Conservation (phyloP, 2,113 vertebrate species). For the Protobothrops mucrosquamatus region DNA sequence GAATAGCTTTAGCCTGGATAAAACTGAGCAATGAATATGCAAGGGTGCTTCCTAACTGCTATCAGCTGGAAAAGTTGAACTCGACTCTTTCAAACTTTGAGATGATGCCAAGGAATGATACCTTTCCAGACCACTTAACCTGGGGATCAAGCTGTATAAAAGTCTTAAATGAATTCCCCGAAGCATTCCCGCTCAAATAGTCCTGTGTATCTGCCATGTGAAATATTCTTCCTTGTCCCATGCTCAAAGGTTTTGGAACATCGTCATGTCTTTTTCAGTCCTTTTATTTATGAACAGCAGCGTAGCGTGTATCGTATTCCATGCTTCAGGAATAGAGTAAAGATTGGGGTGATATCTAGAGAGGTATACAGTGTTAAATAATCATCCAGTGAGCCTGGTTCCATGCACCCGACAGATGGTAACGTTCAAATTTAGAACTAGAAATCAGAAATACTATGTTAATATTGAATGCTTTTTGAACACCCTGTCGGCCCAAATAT, state of each 20-base stretch:
- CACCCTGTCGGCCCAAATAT: no score
- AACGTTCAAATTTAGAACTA: background rate
- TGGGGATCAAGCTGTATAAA: slow-evolving; percentile 11
- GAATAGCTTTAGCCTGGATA: background rate
- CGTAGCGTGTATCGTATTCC: background rate
- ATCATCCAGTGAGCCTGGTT: background rate
- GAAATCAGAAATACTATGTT: background rate
- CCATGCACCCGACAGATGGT: background rate
- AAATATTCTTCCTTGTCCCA: background rate
- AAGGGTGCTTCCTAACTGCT: background rate
- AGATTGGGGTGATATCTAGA: slow-evolving; percentile 12
- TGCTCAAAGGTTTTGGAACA: background rate
- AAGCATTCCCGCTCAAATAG: background rate
- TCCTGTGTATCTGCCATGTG: slow-evolving; percentile 18
- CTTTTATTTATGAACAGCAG: background rate
- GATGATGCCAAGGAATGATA: background rate
- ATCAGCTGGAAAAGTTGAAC: background rate
- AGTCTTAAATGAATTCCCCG: slow-evolving; percentile 21
- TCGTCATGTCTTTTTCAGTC: background rate
- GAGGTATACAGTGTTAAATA: background rate
- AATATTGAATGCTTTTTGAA: no score
- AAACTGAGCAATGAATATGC: background rate
- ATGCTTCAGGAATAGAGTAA: slow-evolving; percentile 24
- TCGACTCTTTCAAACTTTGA: background rate
- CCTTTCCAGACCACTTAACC: background rate